Conservation (phyloP, 2,888 invertebrate genomes). For the Dasypolia templi region DNA sequence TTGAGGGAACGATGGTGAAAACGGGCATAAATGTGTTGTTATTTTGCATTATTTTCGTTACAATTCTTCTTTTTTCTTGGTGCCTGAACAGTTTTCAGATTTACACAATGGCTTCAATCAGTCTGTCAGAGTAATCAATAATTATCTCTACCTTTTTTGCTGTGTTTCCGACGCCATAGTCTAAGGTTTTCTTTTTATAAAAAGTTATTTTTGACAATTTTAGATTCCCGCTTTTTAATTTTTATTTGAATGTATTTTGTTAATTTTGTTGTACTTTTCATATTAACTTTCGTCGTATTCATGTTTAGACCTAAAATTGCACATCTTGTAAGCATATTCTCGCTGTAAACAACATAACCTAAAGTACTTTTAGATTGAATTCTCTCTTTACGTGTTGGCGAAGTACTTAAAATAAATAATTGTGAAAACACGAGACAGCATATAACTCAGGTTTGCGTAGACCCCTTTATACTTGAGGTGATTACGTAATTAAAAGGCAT, state of each 20-base stretch:
- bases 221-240: conserved; percentile 78
- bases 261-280: conserved; percentile 24
- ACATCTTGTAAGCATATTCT: background rate
- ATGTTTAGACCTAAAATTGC: background rate
- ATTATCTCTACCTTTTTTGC: conserved; percentile 67
- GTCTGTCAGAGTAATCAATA: conserved; percentile 59
- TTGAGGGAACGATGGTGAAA: too few relatives aligned
- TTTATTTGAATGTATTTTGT: conserved; percentile 63
- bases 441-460: background rate
- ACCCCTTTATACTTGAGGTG: background rate
- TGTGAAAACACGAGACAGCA: background rate
- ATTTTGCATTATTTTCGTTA: conserved; percentile 19
- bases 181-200: conserved; percentile 77
- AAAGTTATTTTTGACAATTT: conserved; percentile 81
- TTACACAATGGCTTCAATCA: conserved; percentile 19
- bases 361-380: background rate
- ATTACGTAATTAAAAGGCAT: conserved; percentile 29
- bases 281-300: background rate
- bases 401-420: background rate
- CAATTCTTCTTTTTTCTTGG: conserved; percentile 20
- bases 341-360: conserved; percentile 35
- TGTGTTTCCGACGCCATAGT: conserved; percentile 71
- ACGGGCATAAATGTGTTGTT: conserved; percentile 53
- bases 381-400: background rate
- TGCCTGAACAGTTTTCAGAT: conserved; percentile 20